These are phyloP conservation scores for Heliconius eleuchia DNA, from an alignment of 1,140 invertebrate genomes.

Conservation along the genomic window DNA sequence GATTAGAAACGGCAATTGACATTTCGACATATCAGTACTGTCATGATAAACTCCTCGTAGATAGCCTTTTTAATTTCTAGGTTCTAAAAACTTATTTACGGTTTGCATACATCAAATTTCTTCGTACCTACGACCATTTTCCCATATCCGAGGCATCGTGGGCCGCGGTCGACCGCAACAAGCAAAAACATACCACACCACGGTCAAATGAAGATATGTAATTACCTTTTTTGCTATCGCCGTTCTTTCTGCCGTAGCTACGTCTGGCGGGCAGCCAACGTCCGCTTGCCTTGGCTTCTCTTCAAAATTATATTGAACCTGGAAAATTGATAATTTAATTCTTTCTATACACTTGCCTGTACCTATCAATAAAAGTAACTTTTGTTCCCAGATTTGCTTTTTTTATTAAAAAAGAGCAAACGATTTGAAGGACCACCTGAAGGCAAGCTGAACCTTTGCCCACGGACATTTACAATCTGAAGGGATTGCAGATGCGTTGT, in stretches of 20 bases:
- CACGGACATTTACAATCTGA: too few species aligned
- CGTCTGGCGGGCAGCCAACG: conserved; percentile 56
- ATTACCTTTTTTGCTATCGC: conserved; percentile 69
- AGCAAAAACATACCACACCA: conserved; percentile 63
- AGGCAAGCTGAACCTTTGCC: too few species aligned
- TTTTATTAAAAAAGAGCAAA: too few species aligned
- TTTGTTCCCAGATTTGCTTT: too few species aligned
- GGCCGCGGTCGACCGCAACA: conserved; percentile 53
- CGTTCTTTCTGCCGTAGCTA: conserved; percentile 63
- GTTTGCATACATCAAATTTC: background rate
- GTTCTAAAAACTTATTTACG: too few species aligned
- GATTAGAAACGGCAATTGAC: too few species aligned
- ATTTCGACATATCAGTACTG: too few species aligned
- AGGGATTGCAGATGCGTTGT: too few species aligned
- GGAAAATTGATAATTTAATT: background rate
- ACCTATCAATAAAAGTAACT: too few species aligned
- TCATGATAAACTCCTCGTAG: too few species aligned
- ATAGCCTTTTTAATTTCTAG: too few species aligned
- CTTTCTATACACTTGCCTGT: background rate
- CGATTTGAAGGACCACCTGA: too few species aligned
- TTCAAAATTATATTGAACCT: conserved; percentile 52
- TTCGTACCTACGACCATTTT: background rate
- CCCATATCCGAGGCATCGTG: conserved; percentile 43
- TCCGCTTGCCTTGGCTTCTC: conserved; percentile 64
- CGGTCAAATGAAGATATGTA: conserved; percentile 79